Evolutionary conservation across 30 jellyfish, hydroid and myxozoan genomes (phyloP).

Genomic region (Cassiopea xamachana): DNA sequence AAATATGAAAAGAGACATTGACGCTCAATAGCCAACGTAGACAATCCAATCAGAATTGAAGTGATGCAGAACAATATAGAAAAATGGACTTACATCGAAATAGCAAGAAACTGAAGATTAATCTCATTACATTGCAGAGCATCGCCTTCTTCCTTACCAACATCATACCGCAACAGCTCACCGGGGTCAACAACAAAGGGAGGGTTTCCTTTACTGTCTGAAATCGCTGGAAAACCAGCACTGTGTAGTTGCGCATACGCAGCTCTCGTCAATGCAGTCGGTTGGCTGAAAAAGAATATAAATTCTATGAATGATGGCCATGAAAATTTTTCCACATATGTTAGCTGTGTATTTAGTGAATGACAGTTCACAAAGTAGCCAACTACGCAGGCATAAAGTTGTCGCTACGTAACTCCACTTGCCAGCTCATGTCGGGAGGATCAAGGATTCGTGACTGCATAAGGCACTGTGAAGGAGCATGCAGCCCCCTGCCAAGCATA

Average conservation of each 20-base stretch:
- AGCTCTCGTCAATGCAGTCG: constrained; percentile 81
- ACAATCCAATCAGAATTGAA: background rate
- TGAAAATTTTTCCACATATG: too few relatives aligned
- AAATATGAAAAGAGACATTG: too few relatives aligned
- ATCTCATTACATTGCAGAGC: constrained; percentile 84
- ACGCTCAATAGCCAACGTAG: too few relatives aligned
- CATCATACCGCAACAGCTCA: constrained; percentile 69
- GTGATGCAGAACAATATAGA: background rate
- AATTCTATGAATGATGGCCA: too few relatives aligned
- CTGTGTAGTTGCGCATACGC: constrained; percentile 87
- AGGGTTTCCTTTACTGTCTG: constrained; percentile 91
- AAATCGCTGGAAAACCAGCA: constrained; percentile 84
- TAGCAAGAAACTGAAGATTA: constrained; percentile 85
- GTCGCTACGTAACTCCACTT: too few relatives aligned
- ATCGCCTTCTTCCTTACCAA: constrained; percentile 86
- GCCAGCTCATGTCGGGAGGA: too few relatives aligned
- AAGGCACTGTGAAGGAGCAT: too few relatives aligned
- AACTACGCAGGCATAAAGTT: too few relatives aligned
- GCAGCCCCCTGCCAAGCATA: too few relatives aligned
- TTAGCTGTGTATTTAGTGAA: too few relatives aligned
- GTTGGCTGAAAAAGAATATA: constrained; percentile 14
- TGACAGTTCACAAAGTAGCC: too few relatives aligned
- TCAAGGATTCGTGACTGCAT: too few relatives aligned
- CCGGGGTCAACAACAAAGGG: constrained; percentile 90
- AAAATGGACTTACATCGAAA: constrained; percentile 50